phyloP scores from a whole-genome alignment of 2,888 invertebrate genomes.

The Loripinus fragilis region DNA sequence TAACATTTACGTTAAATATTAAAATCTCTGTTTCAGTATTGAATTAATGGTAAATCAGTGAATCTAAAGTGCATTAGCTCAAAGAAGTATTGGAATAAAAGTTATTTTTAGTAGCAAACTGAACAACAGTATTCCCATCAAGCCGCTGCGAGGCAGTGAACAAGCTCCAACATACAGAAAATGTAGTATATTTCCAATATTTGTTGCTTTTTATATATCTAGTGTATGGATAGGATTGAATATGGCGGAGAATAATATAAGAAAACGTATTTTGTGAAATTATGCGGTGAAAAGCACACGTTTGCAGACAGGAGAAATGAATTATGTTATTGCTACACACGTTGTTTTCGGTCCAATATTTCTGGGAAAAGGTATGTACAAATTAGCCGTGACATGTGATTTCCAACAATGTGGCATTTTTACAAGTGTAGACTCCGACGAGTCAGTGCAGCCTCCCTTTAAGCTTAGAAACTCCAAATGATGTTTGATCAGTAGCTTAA shows the following conservation, averaged over 20 bases:
- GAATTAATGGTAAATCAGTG: background rate
- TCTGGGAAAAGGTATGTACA: slow-evolving; percentile 3
- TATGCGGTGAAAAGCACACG: too few species aligned
- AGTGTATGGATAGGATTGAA: background rate
- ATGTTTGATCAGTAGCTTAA: too few species aligned
- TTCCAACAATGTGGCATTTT: too few species aligned
- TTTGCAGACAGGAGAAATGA: background rate
- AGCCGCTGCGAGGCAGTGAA: too few species aligned
- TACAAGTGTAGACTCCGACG: too few species aligned
- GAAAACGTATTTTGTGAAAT: background rate
- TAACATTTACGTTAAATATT: background rate
- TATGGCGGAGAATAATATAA: background rate
- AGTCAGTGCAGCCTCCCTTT: too few species aligned
- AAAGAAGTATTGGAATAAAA: background rate
- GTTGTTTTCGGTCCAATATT: background rate
- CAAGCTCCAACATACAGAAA: background rate
- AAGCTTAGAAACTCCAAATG: too few species aligned
- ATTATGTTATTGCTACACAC: background rate
- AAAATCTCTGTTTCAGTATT: background rate
- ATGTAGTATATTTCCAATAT: background rate
- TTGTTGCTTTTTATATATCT: background rate
- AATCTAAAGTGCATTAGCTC: background rate
- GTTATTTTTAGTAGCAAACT: slow-evolving; percentile 5
- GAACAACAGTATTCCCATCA: background rate
- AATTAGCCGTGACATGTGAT: too few species aligned